Base-by-base conservation (phyloP, 1,140 invertebrate species). In the Agrilus planipennis region DNA sequence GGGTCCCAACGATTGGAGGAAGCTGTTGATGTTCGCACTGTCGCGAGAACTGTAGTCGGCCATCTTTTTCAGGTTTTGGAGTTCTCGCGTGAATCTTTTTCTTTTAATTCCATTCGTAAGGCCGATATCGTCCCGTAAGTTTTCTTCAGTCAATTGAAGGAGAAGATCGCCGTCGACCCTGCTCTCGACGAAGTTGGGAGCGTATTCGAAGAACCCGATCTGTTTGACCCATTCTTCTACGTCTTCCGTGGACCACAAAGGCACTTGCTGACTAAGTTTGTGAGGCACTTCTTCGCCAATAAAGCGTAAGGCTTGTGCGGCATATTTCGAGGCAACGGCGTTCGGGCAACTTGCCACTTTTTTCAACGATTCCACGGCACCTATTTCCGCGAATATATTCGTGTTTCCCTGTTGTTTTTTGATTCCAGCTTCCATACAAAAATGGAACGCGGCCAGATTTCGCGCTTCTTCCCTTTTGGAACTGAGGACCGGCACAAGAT, bases 391-490 rank as follows among this genome's bases (percentile, higher is more conserved):
- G 58, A 99, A 97, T 51, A 95, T 84, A 61, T 89, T 82, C 0
- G 90, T 86, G 45, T 94, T 92, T 10, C 89, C 88, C 64, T 98
- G 94, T 50, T 90, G 82, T 52, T 93, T 85, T 57, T 98, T 98
- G 23, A 99, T 98, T 9, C 87, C 89, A 2, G 95, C 94, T 64
- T 99, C 95, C 90, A 99, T 96, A 54, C 92, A 96, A 61, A 99
- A 99, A 61, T 99, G 95, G 62, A 99, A 99, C 18, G 94, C 92
- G 0, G 95, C 94, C 37, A 99, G 63, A 57, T 94, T 95, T 47
- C 92, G 75, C 0, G 95, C 93, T 63, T 98, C 94, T 57, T 94
- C 89, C 38, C 93, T 69, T 60, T 96, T 90, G 12, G 92, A 96
- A 51, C 83, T 89, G 3, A 99, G 64, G n/a, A 99, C 87, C 0